Conservation (phyloP, 2,113 vertebrate genomes). For the Malurus alboscapulatus region DNA sequence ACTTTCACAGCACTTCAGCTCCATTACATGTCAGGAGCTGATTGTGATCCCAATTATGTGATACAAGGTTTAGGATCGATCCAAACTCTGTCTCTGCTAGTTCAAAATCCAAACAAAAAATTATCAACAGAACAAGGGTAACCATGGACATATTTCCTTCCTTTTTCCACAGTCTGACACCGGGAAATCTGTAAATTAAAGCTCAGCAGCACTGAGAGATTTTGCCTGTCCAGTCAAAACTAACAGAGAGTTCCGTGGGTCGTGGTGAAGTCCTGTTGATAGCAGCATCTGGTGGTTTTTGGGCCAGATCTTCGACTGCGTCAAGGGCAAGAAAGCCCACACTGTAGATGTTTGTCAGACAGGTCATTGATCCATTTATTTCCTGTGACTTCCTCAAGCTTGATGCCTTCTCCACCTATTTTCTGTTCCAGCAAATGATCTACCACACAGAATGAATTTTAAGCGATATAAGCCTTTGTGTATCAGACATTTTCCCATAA, state of each 20-base stretch:
- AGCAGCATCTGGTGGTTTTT: background rate
- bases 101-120: background rate
- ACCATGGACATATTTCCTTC: background rate
- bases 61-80: background rate
- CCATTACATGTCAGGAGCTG: background rate
- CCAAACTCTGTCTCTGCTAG: background rate
- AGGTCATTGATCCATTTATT: background rate
- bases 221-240: background rate
- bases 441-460: background rate
- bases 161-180: background rate
- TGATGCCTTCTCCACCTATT: background rate
- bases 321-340: background rate
- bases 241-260: background rate
- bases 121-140: background rate
- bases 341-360: background rate
- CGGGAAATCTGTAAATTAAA: background rate
- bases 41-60: background rate
- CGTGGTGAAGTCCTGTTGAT: background rate
- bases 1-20: background rate
- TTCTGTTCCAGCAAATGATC: background rate
- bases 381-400: background rate
- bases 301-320: background rate
- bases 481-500: conserved; percentile 18
- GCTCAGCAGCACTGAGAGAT: background rate
- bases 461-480: background rate